Conservation (phyloP, 2,888 invertebrate genomes). For the Syrphus vitripennis region DNA sequence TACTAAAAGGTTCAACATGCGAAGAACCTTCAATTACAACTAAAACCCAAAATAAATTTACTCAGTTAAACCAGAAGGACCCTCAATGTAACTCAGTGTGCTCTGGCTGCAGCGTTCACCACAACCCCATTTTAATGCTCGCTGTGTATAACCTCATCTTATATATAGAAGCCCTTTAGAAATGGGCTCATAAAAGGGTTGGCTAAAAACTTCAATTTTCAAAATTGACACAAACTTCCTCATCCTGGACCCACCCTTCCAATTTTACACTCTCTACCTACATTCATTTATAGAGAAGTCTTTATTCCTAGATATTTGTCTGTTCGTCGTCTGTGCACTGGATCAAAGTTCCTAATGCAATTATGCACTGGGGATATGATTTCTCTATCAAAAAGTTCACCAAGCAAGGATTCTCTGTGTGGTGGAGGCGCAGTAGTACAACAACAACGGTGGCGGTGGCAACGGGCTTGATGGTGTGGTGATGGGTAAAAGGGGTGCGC, state of each 20-base stretch:
- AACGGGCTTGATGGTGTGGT: not conserved
- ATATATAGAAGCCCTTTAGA: not conserved
- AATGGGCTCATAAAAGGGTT: conserved; percentile 3
- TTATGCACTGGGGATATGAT: conserved; percentile 65
- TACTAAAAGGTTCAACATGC: conserved; percentile 58
- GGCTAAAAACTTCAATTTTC: conserved; percentile 39
- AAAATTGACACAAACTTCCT: conserved; percentile 31
- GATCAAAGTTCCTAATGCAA: conserved; percentile 69
- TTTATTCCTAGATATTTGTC: conserved; percentile 12
- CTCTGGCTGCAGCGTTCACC: no score
- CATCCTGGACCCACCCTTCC: no score
- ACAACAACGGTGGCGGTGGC: not conserved
- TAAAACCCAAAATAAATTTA: conserved; percentile 57
- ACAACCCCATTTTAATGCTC: no score
- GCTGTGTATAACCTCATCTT: not conserved
- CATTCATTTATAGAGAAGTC: not conserved
- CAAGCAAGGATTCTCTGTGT: conserved; percentile 26
- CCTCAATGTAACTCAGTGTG: conserved; percentile 48
- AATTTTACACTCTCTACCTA: not conserved
- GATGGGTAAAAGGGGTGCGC: not conserved
- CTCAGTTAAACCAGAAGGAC: conserved; percentile 36
- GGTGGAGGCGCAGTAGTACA: no score
- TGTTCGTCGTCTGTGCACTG: conserved; percentile 31
- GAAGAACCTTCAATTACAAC: conserved; percentile 64
- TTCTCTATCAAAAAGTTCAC: conserved; percentile 64